Evolutionary conservation across 2,888 invertebrate species (phyloP), one percentile per base, ranked within the genome.

Genomic region (Macrosiphum euphorbiae): DNA sequence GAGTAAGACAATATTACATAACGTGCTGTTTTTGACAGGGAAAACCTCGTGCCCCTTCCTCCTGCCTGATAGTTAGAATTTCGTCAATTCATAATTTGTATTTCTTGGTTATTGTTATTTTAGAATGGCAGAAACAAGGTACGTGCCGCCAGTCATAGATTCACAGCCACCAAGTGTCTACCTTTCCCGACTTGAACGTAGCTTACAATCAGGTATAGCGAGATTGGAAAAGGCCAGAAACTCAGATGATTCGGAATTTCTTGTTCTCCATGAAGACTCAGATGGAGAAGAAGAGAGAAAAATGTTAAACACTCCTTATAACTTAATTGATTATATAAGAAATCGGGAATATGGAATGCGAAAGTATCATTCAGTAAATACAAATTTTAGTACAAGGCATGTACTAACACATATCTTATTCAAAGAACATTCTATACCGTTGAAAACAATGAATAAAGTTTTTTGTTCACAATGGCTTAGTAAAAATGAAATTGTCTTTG

Each of bases 381-480:
- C 97, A 92, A 98, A 98, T 95, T 98, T 98, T 96, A 98, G 98
- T 41, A 98, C 98, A 13, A 97, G 98, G 5, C 98, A 98, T 96
- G 98, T 98, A 96, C 96, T 98, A 95, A 98, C 98, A 0, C 98
- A 98, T 95, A 98, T 98, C 96, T 98, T 98, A 97, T 97, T 98
- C 95, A 97, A 97, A 95, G 98, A 98, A 96, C 97, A 98, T 47
- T 97, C 98, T 24, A 97, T 98, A 95, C 97, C 97, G 95, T 96
- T 98, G 95, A 98, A 98, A 95, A 98, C 97, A 96, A 98, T 98
- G 97, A 98, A 98, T 96, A 98, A 98, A 96, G 98, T 95, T 94
- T 99, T 99, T 96, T 98, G 99, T 96, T 98, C 99, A 0, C 98
- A 99, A 96, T 99, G 99, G 99, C 96, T 99, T 84, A 98, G 98